Evolutionary conservation across 1,140 invertebrate genomes (phyloP).

Genomic region (Drosophila sturtevanti): DNA sequence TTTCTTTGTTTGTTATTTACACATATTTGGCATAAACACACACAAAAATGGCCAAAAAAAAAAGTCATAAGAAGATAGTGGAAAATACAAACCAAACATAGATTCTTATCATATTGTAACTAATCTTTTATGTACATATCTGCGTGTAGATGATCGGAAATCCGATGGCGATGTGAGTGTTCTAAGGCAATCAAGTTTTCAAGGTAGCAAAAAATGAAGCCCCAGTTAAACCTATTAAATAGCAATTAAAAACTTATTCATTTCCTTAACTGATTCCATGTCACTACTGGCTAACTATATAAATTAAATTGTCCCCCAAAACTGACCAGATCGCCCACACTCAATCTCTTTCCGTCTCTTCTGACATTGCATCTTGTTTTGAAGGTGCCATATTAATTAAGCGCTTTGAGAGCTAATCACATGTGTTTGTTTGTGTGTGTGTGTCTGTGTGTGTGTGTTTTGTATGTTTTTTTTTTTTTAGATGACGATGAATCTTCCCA

Average conservation of each 20-base stretch:
- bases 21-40: constrained; percentile 53
- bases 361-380: constrained; percentile 3
- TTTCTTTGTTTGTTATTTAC: constrained; percentile 67
- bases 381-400: constrained; percentile 53
- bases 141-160: constrained; percentile 69
- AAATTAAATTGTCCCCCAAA: constrained; percentile 29
- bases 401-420: constrained; percentile 35
- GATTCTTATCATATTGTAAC: constrained; percentile 39
- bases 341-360: not conserved
- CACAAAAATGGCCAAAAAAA: not conserved
- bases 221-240: not conserved
- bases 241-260: constrained; percentile 1
- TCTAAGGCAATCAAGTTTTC: constrained; percentile 75
- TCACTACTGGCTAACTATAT: not conserved
- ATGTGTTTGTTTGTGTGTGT: constrained; percentile 31
- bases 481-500: constrained; percentile 81
- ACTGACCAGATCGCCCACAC: not conserved
- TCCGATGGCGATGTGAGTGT: constrained; percentile 77
- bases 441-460: constrained; percentile 15
- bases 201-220: constrained; percentile 63
- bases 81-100: no score
- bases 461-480: constrained; percentile 35
- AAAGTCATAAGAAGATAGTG: no score
- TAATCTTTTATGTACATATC: constrained; percentile 53
- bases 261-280: not conserved